These are phyloP conservation scores for Protonibea diacanthus DNA, from an alignment of 2,797 vertebrate species.

Conservation along the genomic window DNA sequence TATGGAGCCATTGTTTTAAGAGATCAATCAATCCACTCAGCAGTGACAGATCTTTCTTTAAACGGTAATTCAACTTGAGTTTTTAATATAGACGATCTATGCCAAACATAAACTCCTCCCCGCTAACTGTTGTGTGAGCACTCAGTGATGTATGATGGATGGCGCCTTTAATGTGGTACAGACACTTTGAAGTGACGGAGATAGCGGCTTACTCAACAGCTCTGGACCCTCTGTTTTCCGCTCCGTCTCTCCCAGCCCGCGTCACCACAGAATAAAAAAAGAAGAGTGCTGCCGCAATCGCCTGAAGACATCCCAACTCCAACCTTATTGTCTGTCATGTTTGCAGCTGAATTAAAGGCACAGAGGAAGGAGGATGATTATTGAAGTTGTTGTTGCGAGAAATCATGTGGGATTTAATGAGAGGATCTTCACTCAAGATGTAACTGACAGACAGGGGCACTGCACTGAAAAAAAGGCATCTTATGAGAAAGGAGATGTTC, in stretches of 20 bases:
- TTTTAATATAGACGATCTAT: constrained; percentile 52
- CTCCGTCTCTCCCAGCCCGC: constrained; percentile 61
- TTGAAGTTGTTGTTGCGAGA: constrained; percentile 71
- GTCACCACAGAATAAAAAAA: constrained; percentile 38
- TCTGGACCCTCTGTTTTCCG: constrained; percentile 73
- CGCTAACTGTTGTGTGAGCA: constrained; percentile 62
- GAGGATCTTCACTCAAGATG: constrained; percentile 54
- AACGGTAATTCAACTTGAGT: constrained; percentile 34
- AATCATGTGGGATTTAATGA: constrained; percentile 73
- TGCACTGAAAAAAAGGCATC: constrained; percentile 8
- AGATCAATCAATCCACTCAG: constrained; percentile 34
- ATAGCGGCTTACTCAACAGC: constrained; percentile 74
- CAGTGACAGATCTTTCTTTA: constrained; percentile 24
- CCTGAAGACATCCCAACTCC: constrained; percentile 66
- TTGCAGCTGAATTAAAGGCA: constrained; percentile 62
- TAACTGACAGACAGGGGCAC: constrained; percentile 58
- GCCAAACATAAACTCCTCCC: constrained; percentile 43
- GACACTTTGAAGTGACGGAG: constrained; percentile 74
- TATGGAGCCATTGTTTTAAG: constrained; percentile 16
- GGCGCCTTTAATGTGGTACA: constrained; percentile 65
- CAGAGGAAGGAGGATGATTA: constrained; percentile 57
- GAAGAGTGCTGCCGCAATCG: constrained; percentile 7
- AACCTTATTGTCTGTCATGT: constrained; percentile 73
- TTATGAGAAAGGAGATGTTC: constrained; percentile 36
- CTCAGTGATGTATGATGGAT: constrained; percentile 58